Conservation (phyloP, 2,888 invertebrate genomes). For the Eristalis intricaria region DNA sequence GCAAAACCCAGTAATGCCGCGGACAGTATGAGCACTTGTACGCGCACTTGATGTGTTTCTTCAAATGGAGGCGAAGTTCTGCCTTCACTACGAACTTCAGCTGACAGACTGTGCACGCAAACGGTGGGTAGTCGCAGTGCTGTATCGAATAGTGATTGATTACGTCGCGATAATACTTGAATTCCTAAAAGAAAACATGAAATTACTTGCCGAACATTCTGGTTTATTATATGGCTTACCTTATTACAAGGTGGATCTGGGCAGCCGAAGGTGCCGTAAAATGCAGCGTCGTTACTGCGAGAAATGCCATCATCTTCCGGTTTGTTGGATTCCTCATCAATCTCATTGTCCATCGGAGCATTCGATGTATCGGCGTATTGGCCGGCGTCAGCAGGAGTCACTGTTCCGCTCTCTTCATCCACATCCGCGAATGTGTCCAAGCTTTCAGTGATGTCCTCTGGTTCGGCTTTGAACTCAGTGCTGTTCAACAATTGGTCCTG, state of each 20-base stretch:
- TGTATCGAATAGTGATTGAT: slow-evolving; percentile 1
- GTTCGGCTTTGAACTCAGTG: background rate
- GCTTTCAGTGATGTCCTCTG: background rate
- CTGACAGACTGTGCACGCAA: slow-evolving; percentile 7
- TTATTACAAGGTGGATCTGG: background rate
- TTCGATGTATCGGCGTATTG: background rate
- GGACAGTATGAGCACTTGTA: slow-evolving; percentile 24
- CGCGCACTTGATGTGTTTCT: slow-evolving; percentile 12
- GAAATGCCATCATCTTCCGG: background rate
- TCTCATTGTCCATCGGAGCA: background rate
- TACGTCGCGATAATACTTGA: slow-evolving; percentile 1
- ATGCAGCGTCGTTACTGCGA: no score
- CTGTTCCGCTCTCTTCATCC: background rate
- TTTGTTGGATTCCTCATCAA: background rate
- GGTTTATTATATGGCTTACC: background rate
- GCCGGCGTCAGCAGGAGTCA: background rate
- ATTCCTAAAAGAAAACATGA: background rate
- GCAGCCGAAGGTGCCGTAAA: background rate
- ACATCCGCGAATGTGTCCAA: no score
- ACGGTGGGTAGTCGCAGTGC: background rate
- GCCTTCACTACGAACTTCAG: background rate
- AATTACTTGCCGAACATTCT: background rate
- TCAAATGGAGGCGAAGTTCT: background rate
- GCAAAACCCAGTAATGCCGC: background rate
- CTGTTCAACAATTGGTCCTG: background rate